These are phyloP conservation scores for Macroglossus sobrinus DNA, from an alignment of 2,113 vertebrate species.

Conservation along the genomic window DNA sequence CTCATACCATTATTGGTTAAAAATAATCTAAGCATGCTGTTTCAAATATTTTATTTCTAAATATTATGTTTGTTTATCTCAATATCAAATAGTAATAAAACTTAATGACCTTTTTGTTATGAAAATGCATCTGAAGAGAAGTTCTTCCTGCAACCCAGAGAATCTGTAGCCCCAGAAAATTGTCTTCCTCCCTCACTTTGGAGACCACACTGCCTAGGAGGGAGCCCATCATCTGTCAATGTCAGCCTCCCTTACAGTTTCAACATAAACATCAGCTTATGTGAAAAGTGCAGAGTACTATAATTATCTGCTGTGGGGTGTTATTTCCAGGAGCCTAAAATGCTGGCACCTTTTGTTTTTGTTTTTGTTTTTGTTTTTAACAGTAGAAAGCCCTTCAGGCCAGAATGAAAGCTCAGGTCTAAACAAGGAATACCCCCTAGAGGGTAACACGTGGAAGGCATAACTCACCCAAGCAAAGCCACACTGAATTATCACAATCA, in stretches of 20 bases:
- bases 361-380: background rate
- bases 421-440: background rate
- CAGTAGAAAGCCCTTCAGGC: background rate
- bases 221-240: background rate
- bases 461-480: background rate
- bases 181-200: background rate
- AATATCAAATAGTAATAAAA: background rate
- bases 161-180: background rate
- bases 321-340: constrained; percentile 30
- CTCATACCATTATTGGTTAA: constrained; percentile 47
- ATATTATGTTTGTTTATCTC: background rate
- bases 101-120: background rate
- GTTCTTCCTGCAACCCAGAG: background rate
- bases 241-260: background rate
- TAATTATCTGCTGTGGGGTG: background rate
- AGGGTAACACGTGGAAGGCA: background rate
- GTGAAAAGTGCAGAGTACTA: background rate
- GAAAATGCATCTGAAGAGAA: background rate
- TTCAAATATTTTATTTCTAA: constrained; percentile 31
- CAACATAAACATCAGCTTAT: background rate
- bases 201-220: background rate
- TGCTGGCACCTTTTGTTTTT: background rate
- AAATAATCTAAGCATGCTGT: constrained; percentile 53
- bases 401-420: constrained; percentile 26
- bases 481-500: background rate